phyloP scores from a whole-genome alignment of 2,113 vertebrate genomes.

The Dissostichus mawsoni region DNA sequence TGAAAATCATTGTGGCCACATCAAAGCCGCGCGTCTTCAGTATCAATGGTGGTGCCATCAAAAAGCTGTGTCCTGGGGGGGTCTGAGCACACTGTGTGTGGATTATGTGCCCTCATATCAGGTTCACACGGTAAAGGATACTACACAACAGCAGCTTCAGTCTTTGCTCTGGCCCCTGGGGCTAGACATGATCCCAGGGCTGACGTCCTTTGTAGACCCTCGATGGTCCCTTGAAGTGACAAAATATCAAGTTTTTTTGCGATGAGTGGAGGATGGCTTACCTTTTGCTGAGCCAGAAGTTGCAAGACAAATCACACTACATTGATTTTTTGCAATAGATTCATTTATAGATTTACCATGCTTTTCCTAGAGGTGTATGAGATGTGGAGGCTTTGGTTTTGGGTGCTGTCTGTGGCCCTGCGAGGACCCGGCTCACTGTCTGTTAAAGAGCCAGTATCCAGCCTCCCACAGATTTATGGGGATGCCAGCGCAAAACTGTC shows the following conservation, averaged over 20 bases:
- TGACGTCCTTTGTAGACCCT: slow-evolving; percentile 72
- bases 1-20: slow-evolving; percentile 79
- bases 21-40: slow-evolving; percentile 80
- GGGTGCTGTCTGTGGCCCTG: slow-evolving; percentile 63
- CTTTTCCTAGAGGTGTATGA: slow-evolving; percentile 19
- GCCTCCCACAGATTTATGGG: slow-evolving; percentile 82
- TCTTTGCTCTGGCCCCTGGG: slow-evolving; percentile 71
- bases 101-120: slow-evolving; percentile 79
- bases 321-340: not conserved
- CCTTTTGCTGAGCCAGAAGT: slow-evolving; percentile 5
- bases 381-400: slow-evolving; percentile 32
- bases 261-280: not conserved
- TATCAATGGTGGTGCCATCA: slow-evolving; percentile 81
- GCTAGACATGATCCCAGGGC: slow-evolving; percentile 81
- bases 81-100: slow-evolving; percentile 78
- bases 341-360: not conserved
- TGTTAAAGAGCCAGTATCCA: slow-evolving; percentile 74
- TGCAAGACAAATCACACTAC: not conserved
- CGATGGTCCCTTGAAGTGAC: slow-evolving; percentile 72
- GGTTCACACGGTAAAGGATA: slow-evolving; percentile 83
- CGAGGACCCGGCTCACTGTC: slow-evolving; percentile 68
- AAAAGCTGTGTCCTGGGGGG: slow-evolving; percentile 79
- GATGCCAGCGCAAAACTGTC: slow-evolving; percentile 84
- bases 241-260: slow-evolving; percentile 64
- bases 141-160: slow-evolving; percentile 79